Percentiles rank a stretch among this genome's conserved stretches.
These are phyloP conservation scores for Petrocephalus sullivani DNA, from an alignment of 2,797 vertebrate genomes.

Conservation along the genomic window DNA sequence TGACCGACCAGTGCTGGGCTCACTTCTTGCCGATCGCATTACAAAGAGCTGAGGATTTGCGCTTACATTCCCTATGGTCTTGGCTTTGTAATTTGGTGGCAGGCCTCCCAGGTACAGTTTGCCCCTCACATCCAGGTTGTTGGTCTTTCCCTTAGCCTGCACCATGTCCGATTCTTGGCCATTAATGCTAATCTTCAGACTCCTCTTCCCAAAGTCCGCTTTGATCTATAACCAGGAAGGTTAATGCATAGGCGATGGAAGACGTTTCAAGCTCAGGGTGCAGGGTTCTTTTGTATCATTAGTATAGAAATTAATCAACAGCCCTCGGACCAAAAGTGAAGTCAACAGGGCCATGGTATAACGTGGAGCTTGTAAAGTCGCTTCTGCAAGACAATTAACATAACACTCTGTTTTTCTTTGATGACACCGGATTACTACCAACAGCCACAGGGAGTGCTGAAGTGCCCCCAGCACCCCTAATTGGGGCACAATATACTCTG, in stretches of 20 bases:
- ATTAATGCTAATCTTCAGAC: slow-evolving; percentile 65
- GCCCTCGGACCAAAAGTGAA: background rate
- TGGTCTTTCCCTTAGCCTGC: slow-evolving; percentile 66
- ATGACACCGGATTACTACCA: background rate
- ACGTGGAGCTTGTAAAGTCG: background rate
- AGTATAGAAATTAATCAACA: background rate
- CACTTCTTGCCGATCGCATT: background rate
- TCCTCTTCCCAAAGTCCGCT: slow-evolving; percentile 71
- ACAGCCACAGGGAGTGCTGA: background rate
- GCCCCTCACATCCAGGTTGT: slow-evolving; percentile 76
- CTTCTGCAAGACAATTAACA: background rate
- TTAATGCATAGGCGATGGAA: background rate
- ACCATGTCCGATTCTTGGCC: slow-evolving; percentile 48
- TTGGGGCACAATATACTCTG: too few relatives aligned
- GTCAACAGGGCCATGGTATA: background rate
- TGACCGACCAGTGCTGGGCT: background rate
- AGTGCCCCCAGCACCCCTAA: background rate
- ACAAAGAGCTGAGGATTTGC: background rate
- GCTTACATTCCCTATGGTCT: slow-evolving; percentile 78
- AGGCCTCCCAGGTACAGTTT: slow-evolving; percentile 81
- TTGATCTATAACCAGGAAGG: slow-evolving; percentile 60
- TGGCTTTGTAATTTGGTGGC: slow-evolving; percentile 61
- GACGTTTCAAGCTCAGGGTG: background rate
- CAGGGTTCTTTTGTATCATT: background rate
- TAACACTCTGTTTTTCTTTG: background rate